A percentile compares a stretch with the other conserved stretches of the same genome.
Conservation (phyloP, 2,797 vertebrate species). For the Pseudotriccus pelzelni region DNA sequence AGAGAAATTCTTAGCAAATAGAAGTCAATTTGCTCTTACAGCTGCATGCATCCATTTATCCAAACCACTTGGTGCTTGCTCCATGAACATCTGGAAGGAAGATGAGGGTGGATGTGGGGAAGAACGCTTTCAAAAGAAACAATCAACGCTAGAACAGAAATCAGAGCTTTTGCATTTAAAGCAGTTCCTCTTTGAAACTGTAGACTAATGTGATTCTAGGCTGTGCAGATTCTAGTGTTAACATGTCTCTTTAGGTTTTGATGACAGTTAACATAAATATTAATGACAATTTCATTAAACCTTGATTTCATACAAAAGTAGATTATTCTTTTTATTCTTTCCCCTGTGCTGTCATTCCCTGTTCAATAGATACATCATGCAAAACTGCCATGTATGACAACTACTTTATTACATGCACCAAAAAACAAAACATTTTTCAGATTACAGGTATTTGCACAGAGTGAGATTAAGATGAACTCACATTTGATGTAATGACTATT, state of each 20-base stretch:
- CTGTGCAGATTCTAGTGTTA: slow-evolving; percentile 31
- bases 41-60: slow-evolving; percentile 40
- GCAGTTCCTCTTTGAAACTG: slow-evolving; percentile 46
- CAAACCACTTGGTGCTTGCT: slow-evolving; percentile 33
- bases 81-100: slow-evolving; percentile 70
- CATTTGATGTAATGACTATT: neutral
- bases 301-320: slow-evolving; percentile 35
- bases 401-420: neutral
- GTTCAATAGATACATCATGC: neutral
- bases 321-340: slow-evolving; percentile 37
- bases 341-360: neutral
- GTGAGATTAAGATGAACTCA: neutral
- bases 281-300: slow-evolving; percentile 66
- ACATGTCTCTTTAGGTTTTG: slow-evolving; percentile 45
- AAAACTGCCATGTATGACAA: slow-evolving; percentile 11
- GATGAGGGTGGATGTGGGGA: slow-evolving; percentile 42
- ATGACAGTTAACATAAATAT: slow-evolving; percentile 64
- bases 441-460: slow-evolving; percentile 11
- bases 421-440: slow-evolving; percentile 44
- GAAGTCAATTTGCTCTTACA: slow-evolving; percentile 31
- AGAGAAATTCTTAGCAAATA: slow-evolving; percentile 8
- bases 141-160: slow-evolving; percentile 48
- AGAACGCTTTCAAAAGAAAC: slow-evolving; percentile 60
- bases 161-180: slow-evolving; percentile 61
- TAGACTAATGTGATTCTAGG: slow-evolving; percentile 11